Percentiles rank a stretch among this genome's conserved stretches.
phyloP scores from a whole-genome alignment of 2,797 vertebrate species.

The Gastrophryne carolinensis region DNA sequence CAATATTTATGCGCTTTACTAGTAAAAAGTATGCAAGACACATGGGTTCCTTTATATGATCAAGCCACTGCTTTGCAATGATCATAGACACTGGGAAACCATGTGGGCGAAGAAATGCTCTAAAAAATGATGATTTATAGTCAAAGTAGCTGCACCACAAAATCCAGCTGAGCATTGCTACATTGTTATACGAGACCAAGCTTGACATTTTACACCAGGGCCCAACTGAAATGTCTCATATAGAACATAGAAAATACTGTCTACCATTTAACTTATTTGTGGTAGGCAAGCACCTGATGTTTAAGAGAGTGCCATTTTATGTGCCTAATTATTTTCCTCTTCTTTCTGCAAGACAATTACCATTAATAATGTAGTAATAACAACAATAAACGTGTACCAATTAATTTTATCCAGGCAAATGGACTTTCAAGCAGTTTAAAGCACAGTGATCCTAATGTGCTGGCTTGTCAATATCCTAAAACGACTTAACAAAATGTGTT shows the following conservation, averaged over 20 bases:
- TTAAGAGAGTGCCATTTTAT: conserved; percentile 31
- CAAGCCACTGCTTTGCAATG: too few relatives aligned
- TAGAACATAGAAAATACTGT: conserved; percentile 36
- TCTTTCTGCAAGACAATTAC: conserved; percentile 37
- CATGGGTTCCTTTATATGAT: too few relatives aligned
- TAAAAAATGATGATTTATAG: too few relatives aligned
- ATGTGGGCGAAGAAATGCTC: too few relatives aligned
- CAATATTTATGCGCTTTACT: too few relatives aligned
- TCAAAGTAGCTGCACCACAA: too few relatives aligned
- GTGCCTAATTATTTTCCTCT: conserved; percentile 39
- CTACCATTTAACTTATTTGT: conserved; percentile 9
- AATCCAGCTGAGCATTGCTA: too few relatives aligned
- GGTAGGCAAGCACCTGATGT: background rate
- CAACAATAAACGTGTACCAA: conserved; percentile 41
- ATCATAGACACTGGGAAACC: too few relatives aligned
- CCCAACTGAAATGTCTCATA: too few relatives aligned
- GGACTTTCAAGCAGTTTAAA: conserved; percentile 44
- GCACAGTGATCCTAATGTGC: conserved; percentile 2
- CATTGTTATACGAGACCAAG: too few relatives aligned
- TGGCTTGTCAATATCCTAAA: conserved; percentile 32
- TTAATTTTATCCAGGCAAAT: conserved; percentile 48
- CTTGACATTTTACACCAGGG: too few relatives aligned
- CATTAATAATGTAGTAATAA: conserved; percentile 42
- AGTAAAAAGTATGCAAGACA: too few relatives aligned
- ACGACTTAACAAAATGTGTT: conserved; percentile 34